Percentiles rank a stretch among this genome's conserved stretches.
These are phyloP conservation scores for Notodonta ziczac DNA, from an alignment of 2,888 invertebrate genomes.

Conservation along the genomic window DNA sequence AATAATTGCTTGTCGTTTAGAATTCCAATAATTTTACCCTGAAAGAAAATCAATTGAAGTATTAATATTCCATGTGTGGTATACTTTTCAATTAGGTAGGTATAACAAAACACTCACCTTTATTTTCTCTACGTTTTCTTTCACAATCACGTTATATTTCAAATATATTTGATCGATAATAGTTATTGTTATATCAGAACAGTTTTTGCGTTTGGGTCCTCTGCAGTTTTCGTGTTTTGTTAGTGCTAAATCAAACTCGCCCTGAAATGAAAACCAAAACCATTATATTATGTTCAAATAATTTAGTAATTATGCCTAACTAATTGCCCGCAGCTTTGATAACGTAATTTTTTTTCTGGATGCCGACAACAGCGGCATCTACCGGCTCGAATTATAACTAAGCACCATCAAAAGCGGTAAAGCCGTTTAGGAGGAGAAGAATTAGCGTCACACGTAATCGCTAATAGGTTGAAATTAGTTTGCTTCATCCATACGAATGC, in stretches of 20 bases:
- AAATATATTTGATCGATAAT: constrained; percentile 3
- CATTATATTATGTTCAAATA: no score
- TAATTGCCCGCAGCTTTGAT: no score
- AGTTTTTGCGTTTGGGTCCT: constrained; percentile 34
- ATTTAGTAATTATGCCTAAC: no score
- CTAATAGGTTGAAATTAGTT: no score
- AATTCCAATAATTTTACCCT: constrained; percentile 26
- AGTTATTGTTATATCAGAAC: constrained; percentile 5
- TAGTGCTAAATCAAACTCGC: constrained; percentile 24
- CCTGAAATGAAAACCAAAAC: constrained; percentile 20
- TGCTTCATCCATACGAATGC: no score
- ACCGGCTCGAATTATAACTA: no score
- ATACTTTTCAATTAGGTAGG: not conserved
- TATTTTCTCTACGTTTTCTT: constrained; percentile 14
- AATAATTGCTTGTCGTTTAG: constrained; percentile 18
- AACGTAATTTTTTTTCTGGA: no score
- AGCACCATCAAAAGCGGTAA: no score
- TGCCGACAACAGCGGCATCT: no score
- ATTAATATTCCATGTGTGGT: no score
- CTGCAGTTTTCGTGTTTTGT: constrained; percentile 12
- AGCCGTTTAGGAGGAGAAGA: no score
- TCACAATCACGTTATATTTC: constrained; percentile 3
- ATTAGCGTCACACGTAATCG: no score
- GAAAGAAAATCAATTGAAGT: constrained; percentile 6
- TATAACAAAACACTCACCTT: constrained; percentile 13